Conservation (phyloP, 2,113 vertebrate species). For the Myotis davidii region DNA sequence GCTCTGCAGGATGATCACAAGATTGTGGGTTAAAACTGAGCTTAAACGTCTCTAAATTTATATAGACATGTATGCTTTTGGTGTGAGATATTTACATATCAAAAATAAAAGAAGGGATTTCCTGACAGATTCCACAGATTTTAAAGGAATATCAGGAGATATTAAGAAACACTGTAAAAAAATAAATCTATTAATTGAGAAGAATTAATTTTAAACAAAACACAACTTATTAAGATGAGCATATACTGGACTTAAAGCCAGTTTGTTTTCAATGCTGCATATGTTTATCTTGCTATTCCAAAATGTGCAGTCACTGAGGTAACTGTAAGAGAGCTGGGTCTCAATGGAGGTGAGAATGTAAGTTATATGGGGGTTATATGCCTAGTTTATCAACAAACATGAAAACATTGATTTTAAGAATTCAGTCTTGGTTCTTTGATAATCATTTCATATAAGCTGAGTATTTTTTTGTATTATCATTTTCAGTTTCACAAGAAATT, state of each 20-base stretch:
- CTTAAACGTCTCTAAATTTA: neutral
- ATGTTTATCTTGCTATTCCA: neutral
- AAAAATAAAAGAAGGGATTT: neutral
- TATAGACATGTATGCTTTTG: neutral
- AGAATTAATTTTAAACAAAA: neutral
- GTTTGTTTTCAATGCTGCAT: neutral
- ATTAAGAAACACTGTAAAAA: neutral
- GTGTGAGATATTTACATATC: neutral
- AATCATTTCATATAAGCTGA: neutral
- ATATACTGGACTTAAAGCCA: neutral
- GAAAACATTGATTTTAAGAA: neutral
- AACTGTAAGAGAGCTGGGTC: neutral
- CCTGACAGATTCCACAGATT: neutral
- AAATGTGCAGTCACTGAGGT: neutral
- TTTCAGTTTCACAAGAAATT: neutral
- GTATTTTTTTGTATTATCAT: neutral
- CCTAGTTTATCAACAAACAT: neutral
- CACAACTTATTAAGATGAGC: neutral
- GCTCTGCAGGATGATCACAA: neutral
- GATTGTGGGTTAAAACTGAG: neutral
- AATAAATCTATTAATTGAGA: neutral
- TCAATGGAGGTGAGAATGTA: neutral
- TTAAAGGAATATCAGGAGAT: neutral
- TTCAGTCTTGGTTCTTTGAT: neutral
- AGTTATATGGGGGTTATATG: neutral